Evolutionary conservation across 2,888 invertebrate genomes (phyloP).

Genomic region (Synanthedon tipuliformis): DNA sequence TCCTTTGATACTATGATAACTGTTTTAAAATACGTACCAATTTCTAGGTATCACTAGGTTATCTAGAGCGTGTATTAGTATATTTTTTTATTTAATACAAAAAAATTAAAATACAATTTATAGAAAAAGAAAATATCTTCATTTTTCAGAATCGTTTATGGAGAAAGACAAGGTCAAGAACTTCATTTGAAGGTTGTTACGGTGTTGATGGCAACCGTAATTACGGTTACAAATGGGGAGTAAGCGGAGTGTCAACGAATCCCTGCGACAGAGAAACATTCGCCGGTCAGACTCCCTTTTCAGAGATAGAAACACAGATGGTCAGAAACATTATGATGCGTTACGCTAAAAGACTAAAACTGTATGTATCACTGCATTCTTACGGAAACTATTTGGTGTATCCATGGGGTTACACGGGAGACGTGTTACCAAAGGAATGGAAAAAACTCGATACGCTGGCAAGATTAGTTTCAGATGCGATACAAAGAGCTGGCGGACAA

Average conservation of each 20-base stretch:
- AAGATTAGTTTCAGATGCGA: conserved; percentile 42
- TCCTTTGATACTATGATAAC: background rate
- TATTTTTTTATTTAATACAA: no score
- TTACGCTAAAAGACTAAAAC: conserved; percentile 60
- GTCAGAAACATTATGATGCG: conserved; percentile 66
- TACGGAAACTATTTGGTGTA: conserved; percentile 75
- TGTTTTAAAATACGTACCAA: background rate
- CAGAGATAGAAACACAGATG: conserved; percentile 71
- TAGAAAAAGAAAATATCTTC: background rate
- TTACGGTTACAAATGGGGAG: conserved; percentile 77
- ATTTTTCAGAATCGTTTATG: conserved; percentile 69
- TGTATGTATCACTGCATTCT: conserved; percentile 77
- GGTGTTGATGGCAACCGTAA: conserved; percentile 80
- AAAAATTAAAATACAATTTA: no score
- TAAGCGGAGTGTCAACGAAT: conserved; percentile 72
- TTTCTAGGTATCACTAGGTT: background rate
- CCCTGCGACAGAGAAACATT: conserved; percentile 72
- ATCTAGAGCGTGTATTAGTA: no score
- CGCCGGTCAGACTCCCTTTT: conserved; percentile 71
- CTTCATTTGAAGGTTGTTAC: conserved; percentile 37
- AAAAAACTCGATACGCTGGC: conserved; percentile 52
- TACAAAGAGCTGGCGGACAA: conserved; percentile 46
- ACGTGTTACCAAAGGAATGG: conserved; percentile 57
- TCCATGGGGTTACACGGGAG: conserved; percentile 73
- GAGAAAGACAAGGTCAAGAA: conserved; percentile 72